Conservation (phyloP, 2,888 invertebrate genomes). For the Rhagophthalmus giganteus region DNA sequence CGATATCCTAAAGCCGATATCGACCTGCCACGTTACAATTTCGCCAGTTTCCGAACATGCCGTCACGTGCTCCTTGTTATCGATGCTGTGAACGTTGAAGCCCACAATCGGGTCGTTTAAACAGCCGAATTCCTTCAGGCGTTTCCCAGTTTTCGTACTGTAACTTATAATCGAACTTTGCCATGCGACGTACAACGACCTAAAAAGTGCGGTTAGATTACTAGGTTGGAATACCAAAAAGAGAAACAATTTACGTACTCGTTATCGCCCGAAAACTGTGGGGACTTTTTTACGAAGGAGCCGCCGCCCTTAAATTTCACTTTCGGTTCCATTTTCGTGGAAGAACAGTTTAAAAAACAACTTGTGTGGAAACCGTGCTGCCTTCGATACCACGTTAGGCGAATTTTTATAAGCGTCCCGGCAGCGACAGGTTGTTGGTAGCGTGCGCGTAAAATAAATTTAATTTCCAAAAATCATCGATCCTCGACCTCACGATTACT, state of each 20-base stretch:
- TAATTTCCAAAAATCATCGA: too few relatives aligned
- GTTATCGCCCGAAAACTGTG: constrained; percentile 64
- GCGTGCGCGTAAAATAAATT: too few relatives aligned
- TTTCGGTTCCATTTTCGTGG: constrained; percentile 37
- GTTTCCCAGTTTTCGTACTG: constrained; percentile 67
- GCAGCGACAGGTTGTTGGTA: too few relatives aligned
- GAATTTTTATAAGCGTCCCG: too few relatives aligned
- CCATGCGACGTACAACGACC: constrained; percentile 64
- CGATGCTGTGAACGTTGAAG: constrained; percentile 55
- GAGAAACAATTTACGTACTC: constrained; percentile 67
- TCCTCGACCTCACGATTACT: too few relatives aligned
- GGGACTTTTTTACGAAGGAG: constrained; percentile 62
- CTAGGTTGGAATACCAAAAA: too few relatives aligned
- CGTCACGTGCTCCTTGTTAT: constrained; percentile 55
- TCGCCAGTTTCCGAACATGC: constrained; percentile 62
- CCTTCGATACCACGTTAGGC: too few relatives aligned
- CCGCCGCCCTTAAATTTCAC: constrained; percentile 66
- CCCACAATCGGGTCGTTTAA: constrained; percentile 58
- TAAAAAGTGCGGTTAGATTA: constrained; percentile 45
- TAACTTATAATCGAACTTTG: constrained; percentile 64
- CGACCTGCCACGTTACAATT: constrained; percentile 62
- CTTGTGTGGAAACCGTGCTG: too few relatives aligned
- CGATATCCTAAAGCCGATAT: constrained; percentile 57
- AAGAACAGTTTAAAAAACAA: too few relatives aligned
- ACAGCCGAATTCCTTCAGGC: constrained; percentile 62